A percentile compares a stretch with the other conserved stretches of the same genome.
phyloP scores from a whole-genome alignment of 1,140 invertebrate species.

The Hydropsyche tenuis region DNA sequence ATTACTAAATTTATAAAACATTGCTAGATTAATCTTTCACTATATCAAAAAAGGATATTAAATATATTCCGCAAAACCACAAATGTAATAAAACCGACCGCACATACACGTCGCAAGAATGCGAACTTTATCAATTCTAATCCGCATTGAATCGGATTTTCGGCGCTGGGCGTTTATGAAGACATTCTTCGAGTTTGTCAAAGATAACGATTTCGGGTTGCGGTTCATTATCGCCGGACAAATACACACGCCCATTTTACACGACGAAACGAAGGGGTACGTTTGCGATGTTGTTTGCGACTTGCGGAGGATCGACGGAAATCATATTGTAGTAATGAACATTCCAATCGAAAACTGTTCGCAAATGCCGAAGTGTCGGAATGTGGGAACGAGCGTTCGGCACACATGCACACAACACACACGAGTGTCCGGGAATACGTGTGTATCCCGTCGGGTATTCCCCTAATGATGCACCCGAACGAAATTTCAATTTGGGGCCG shows the following conservation, averaged over 20 bases:
- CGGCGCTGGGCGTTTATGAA: neutral
- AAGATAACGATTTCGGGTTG: constrained; percentile 11
- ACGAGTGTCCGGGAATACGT: too few species aligned
- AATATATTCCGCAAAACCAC: too few species aligned
- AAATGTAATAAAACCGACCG: too few species aligned
- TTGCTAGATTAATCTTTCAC: too few species aligned
- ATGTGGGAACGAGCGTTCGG: constrained; percentile 22
- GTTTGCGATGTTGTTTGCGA: neutral
- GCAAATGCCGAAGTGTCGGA: constrained; percentile 29
- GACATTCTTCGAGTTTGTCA: constrained; percentile 18
- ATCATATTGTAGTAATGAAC: constrained; percentile 32
- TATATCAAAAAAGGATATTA: too few species aligned
- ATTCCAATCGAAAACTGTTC: constrained; percentile 29
- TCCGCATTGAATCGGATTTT: too few species aligned
- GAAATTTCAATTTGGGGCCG: constrained; percentile 10
- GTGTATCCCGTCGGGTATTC: neutral
- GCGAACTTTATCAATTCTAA: too few species aligned
- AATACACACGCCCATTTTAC: neutral
- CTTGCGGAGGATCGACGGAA: constrained; percentile 14
- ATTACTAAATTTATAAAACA: too few species aligned
- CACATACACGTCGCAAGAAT: too few species aligned
- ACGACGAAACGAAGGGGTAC: too few species aligned
- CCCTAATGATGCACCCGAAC: constrained; percentile 18
- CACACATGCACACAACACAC: neutral
- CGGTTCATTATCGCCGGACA: neutral